phyloP scores from a whole-genome alignment of 2,888 invertebrate species.

The Muschampia plurimacula region DNA sequence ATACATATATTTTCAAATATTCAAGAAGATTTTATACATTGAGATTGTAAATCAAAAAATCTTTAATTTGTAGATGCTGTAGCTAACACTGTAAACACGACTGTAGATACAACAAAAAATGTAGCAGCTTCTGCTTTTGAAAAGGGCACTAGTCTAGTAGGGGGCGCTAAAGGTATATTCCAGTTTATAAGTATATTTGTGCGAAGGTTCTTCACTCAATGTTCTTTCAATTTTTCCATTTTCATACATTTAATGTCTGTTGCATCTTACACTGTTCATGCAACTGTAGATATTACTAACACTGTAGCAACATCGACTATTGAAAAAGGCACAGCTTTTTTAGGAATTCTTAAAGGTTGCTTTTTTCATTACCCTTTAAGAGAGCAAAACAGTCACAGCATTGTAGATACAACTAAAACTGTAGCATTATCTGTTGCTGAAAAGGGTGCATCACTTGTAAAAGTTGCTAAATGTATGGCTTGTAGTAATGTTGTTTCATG shows the following conservation, averaged over 20 bases:
- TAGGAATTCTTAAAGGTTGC: slow-evolving; percentile 42
- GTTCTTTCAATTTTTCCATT: neutral
- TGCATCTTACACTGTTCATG: slow-evolving; percentile 56
- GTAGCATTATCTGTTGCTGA: slow-evolving; percentile 54
- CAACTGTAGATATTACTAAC: slow-evolving; percentile 63
- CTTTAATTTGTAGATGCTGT: slow-evolving; percentile 44
- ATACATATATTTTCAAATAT: too few species aligned
- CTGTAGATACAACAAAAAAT: slow-evolving; percentile 73
- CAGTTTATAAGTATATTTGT: neutral
- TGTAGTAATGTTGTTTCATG: neutral
- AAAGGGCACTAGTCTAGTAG: slow-evolving; percentile 60
- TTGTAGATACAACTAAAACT: slow-evolving; percentile 56
- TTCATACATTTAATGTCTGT: slow-evolving; percentile 50
- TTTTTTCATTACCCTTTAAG: too few species aligned
- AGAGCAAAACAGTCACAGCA: slow-evolving; percentile 40
- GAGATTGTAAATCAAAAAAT: too few species aligned
- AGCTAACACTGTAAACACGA: slow-evolving; percentile 60
- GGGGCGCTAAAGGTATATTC: slow-evolving; percentile 58
- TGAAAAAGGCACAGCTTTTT: slow-evolving; percentile 59
- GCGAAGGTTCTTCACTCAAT: neutral
- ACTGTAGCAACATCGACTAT: slow-evolving; percentile 53
- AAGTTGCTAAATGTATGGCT: slow-evolving; percentile 49
- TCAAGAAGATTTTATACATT: too few species aligned
- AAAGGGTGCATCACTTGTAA: slow-evolving; percentile 56
- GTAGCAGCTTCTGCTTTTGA: slow-evolving; percentile 75